A percentile compares a stretch with the other conserved stretches of the same genome.
These are phyloP conservation scores for Monoplex corrugatus DNA, from an alignment of 2,888 invertebrate genomes.

Conservation along the genomic window DNA sequence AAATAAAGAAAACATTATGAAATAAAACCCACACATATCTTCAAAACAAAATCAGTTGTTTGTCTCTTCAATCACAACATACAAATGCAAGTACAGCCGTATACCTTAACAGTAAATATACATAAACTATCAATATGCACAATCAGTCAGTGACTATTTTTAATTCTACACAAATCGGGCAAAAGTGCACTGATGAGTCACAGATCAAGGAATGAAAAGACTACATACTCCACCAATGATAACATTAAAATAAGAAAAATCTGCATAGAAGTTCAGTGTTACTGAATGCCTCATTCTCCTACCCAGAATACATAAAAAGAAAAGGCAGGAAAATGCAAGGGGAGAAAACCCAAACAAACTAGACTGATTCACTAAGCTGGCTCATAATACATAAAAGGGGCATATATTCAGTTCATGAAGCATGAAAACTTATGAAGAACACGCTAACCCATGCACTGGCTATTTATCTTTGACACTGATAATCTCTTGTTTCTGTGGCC, in stretches of 20 bases:
- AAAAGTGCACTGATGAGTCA: background rate
- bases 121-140: background rate
- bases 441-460: background rate
- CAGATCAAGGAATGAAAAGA: background rate
- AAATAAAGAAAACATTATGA: no score
- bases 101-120: background rate
- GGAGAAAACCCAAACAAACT: background rate
- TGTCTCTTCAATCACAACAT: background rate
- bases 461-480: background rate
- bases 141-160: no score
- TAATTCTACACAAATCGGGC: no score
- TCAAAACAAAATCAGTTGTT: no score
- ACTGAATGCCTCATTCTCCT: background rate
- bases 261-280: constrained; percentile 7
- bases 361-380: background rate
- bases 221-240: background rate
- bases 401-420: background rate
- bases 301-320: no score
- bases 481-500: background rate
- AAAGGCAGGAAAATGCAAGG: no score
- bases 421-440: background rate
- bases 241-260: background rate
- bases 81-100: background rate
- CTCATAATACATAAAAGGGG: background rate
- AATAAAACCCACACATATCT: no score